Evolutionary conservation across 2,888 invertebrate species (phyloP).

Genomic region (Andricus quercusramuli): DNA sequence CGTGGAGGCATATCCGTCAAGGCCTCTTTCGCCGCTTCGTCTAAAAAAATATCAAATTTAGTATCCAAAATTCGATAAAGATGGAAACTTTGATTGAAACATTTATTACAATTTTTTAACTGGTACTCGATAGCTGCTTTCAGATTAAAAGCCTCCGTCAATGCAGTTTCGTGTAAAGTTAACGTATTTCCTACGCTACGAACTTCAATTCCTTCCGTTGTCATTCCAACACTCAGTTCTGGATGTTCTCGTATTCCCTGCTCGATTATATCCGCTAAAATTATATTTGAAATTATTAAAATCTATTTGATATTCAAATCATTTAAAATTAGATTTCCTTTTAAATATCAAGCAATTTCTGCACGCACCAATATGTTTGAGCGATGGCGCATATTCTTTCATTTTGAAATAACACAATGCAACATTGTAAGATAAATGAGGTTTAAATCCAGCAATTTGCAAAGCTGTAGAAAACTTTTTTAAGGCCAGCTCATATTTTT

Average conservation of each 20-base stretch:
- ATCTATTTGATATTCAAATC: too few species aligned
- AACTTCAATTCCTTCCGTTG: conserved; percentile 94
- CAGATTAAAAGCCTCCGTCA: conserved; percentile 98
- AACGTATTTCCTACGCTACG: conserved; percentile 97
- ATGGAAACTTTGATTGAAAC: not conserved
- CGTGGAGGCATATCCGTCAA: conserved; percentile 94
- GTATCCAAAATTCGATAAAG: not conserved
- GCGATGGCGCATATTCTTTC: conserved; percentile 95
- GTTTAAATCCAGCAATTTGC: conserved; percentile 93
- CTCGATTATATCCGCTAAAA: conserved; percentile 92
- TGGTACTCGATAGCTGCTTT: conserved; percentile 99
- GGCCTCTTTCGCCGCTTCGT: conserved; percentile 92
- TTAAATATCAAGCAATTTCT: conserved; percentile 8
- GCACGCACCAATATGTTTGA: conserved; percentile 91
- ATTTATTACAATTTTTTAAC: conserved; percentile 86
- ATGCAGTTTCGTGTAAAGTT: conserved; percentile 95
- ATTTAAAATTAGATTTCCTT: conserved; percentile 22
- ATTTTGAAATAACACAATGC: conserved; percentile 96
- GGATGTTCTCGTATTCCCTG: conserved; percentile 97
- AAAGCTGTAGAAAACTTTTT: conserved; percentile 93
- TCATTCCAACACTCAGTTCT: conserved; percentile 97
- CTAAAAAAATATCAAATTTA: conserved; percentile 72
- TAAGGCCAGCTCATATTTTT: conserved; percentile 93
- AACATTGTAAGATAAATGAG: conserved; percentile 96
- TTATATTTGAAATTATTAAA: too few species aligned